Conservation (phyloP, 2,113 vertebrate genomes). For the Corythornis vintsioides region DNA sequence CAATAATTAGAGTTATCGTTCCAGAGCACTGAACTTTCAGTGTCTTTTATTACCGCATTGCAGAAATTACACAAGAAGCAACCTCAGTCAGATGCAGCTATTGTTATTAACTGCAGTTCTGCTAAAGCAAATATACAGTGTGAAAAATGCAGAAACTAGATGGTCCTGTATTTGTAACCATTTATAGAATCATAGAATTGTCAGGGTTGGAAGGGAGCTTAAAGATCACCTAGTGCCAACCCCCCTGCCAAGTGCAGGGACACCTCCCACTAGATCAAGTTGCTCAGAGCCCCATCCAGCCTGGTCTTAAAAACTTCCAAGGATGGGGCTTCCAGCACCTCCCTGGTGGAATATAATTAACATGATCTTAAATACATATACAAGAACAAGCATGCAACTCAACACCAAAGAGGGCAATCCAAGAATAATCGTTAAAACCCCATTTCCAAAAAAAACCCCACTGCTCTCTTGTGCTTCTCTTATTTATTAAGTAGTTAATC, state of each 20-base stretch:
- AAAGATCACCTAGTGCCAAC: too few relatives aligned
- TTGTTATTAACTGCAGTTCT: not conserved
- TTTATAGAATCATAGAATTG: not conserved
- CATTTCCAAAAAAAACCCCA: not conserved
- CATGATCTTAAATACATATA: not conserved
- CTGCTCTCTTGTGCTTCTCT: not conserved
- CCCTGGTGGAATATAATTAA: not conserved
- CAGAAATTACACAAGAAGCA: not conserved
- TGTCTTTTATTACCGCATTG: slow-evolving; percentile 6
- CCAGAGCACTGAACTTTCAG: slow-evolving; percentile 27
- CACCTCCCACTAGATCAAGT: too few relatives aligned
- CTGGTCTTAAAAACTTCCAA: too few relatives aligned
- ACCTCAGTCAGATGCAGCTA: not conserved
- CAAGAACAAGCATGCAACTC: not conserved
- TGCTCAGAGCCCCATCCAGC: too few relatives aligned
- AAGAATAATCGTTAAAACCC: not conserved
- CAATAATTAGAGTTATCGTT: not conserved
- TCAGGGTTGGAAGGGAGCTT: too few relatives aligned
- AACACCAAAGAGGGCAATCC: not conserved
- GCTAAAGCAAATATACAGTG: not conserved
- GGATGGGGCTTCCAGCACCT: too few relatives aligned
- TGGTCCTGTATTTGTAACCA: not conserved
- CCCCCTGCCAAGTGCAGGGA: too few relatives aligned
- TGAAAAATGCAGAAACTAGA: not conserved
- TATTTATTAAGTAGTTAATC: not conserved